A percentile compares a stretch with the other conserved stretches of the same genome.
Conservation (phyloP, 1,140 invertebrate species). For the Brachionus manjavacas region DNA sequence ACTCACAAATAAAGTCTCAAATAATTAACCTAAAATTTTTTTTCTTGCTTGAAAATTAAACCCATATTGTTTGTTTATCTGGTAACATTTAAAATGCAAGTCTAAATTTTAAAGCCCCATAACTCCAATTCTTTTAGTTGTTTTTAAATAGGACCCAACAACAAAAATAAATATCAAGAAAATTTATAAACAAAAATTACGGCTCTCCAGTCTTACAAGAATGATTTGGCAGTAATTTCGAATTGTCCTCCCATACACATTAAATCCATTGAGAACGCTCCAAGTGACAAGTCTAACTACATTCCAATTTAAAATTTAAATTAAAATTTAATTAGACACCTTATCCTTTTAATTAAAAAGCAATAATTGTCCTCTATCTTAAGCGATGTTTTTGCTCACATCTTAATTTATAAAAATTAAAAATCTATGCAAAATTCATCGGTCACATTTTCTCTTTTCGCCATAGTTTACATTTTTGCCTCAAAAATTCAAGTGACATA, state of each 20-base stretch:
- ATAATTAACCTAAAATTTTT: slow-evolving; percentile 14
- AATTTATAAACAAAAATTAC: not conserved
- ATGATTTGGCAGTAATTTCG: too few species aligned
- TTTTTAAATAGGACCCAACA: not conserved
- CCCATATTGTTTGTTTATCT: slow-evolving; percentile 3
- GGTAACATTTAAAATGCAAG: slow-evolving; percentile 7
- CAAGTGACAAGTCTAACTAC: not conserved
- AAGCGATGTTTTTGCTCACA: not conserved
- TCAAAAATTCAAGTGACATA: not conserved
- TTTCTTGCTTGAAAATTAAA: not conserved
- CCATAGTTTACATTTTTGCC: not conserved
- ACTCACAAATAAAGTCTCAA: not conserved
- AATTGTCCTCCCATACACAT: too few species aligned
- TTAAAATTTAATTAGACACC: not conserved
- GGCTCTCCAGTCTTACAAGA: too few species aligned
- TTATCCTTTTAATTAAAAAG: slow-evolving; percentile 9
- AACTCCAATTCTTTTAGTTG: not conserved
- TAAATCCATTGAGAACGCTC: not conserved
- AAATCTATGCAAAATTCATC: not conserved
- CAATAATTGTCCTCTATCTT: not conserved
- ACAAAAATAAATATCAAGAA: not conserved
- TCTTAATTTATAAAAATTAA: not conserved
- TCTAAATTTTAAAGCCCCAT: not conserved
- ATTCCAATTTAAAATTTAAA: not conserved
- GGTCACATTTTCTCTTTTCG: not conserved